Evolutionary conservation across 2,888 invertebrate genomes (phyloP).

Genomic region (Deilephila elpenor): DNA sequence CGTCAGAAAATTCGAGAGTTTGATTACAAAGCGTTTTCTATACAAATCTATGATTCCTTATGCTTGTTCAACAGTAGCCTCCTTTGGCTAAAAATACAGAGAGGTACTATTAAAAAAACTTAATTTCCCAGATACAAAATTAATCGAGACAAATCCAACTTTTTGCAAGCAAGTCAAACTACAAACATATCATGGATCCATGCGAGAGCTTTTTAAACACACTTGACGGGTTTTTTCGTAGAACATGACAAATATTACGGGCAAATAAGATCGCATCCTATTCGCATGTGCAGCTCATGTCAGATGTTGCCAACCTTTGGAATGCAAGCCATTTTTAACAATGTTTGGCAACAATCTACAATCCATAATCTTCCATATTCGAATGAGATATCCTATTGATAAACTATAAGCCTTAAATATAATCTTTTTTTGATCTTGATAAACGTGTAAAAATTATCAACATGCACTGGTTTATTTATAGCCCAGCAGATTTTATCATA

Average conservation of each 20-base stretch:
- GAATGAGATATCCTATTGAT: not conserved
- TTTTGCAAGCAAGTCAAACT: conserved; percentile 3
- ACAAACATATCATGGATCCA: not conserved
- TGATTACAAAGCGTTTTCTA: no score
- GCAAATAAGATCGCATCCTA: conserved; percentile 15
- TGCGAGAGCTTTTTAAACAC: not conserved
- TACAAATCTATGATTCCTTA: no score
- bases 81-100: no score
- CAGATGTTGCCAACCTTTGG: not conserved
- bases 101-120: not conserved
- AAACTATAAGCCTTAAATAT: not conserved
- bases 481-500: not conserved
- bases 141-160: not conserved
- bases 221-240: not conserved
- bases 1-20: no score
- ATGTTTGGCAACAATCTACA: not conserved
- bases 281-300: not conserved
- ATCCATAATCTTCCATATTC: not conserved
- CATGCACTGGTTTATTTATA: not conserved
- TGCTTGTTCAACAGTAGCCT: no score
- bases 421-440: no score
- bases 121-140: no score
- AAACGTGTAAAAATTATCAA: no score
- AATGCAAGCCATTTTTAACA: not conserved
- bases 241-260: conserved; percentile 11